A percentile compares a stretch with the other conserved stretches of the same genome.
Conservation (phyloP, 2,113 vertebrate species). For the Hippocampus abdominalis region DNA sequence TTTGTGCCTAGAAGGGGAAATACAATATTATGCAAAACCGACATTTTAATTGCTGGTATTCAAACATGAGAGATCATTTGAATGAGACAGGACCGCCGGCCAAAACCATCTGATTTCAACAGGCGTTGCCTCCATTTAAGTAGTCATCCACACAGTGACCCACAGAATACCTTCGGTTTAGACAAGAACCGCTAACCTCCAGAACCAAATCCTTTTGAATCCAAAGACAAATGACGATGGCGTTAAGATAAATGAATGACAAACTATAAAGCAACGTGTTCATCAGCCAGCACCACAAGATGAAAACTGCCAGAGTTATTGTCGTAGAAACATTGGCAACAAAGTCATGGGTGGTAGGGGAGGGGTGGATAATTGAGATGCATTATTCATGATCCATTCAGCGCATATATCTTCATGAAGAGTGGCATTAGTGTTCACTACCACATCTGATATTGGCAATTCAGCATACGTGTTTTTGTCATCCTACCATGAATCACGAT, state of each 20-base stretch:
- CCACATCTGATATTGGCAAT: background rate
- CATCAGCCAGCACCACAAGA: background rate
- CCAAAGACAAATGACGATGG: background rate
- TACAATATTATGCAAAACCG: background rate
- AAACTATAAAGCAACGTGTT: background rate
- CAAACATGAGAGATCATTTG: background rate
- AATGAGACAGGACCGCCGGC: background rate
- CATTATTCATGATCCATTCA: constrained; percentile 1
- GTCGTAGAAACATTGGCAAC: background rate
- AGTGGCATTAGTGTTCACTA: background rate
- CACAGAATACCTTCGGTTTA: background rate
- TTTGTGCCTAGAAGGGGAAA: too few species aligned
- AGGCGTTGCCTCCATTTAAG: background rate
- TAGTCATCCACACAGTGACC: background rate
- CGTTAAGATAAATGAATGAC: background rate
- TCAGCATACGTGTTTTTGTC: background rate
- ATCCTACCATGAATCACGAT: background rate
- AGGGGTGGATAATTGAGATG: background rate
- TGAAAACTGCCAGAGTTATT: background rate
- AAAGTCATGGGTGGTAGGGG: background rate
- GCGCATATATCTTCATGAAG: background rate
- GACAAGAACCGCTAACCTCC: background rate
- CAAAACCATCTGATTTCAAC: background rate
- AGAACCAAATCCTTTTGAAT: background rate
- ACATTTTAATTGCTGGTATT: background rate